These are phyloP conservation scores for Tiliacea aurago DNA, from an alignment of 2,888 invertebrate species.

Conservation along the genomic window DNA sequence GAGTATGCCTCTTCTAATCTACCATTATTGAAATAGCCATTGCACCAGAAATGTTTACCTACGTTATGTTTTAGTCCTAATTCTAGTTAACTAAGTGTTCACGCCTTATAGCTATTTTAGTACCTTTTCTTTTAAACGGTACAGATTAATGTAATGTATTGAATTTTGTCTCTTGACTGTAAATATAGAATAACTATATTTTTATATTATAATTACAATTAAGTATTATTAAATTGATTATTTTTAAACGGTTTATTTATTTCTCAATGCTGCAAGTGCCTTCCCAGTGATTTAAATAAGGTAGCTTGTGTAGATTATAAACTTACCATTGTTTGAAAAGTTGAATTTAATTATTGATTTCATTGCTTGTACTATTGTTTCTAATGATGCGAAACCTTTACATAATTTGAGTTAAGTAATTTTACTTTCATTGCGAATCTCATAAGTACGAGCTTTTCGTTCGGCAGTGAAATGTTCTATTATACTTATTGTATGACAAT, in stretches of 20 bases:
- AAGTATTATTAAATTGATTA: constrained; percentile 81
- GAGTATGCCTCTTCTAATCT: constrained; percentile 36
- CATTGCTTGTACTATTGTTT: constrained; percentile 30
- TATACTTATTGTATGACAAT: constrained; percentile 34
- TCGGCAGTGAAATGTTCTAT: constrained; percentile 58
- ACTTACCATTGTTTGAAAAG: constrained; percentile 17
- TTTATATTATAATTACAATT: constrained; percentile 86
- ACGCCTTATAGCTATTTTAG: constrained; percentile 74
- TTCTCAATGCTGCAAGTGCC: constrained; percentile 84
- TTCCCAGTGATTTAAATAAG: constrained; percentile 67
- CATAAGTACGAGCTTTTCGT: constrained; percentile 64
- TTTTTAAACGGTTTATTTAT: constrained; percentile 77
- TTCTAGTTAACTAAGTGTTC: constrained; percentile 74
- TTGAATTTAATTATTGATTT: constrained; percentile 30
- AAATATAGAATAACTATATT: constrained; percentile 88
- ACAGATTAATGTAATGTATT: constrained; percentile 78
- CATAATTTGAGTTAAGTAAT: constrained; percentile 54
- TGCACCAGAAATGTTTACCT: constrained; percentile 63
- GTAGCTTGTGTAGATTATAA: constrained; percentile 61
- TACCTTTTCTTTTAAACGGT: constrained; percentile 69
- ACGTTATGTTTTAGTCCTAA: constrained; percentile 70
- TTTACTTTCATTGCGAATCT: constrained; percentile 75
- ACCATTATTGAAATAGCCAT: constrained; percentile 69
- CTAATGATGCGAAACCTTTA: constrained; percentile 25
- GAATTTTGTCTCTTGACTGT: constrained; percentile 83